Evolutionary conservation across 1,140 invertebrate genomes (phyloP).

Genomic region (Teleopsis dalmanni): DNA sequence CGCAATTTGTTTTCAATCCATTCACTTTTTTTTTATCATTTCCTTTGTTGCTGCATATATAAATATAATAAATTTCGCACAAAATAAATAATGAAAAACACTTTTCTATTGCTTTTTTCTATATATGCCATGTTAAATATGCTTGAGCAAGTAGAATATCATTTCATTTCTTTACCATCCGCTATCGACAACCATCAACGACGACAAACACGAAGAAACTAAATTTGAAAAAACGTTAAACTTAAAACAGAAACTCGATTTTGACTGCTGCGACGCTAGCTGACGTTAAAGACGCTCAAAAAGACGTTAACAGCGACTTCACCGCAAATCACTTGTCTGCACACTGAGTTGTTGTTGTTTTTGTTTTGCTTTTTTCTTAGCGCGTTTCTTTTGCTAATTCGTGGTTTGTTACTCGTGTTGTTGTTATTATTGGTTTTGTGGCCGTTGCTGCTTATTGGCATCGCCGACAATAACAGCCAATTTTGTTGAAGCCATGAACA

Average conservation of each 20-base stretch:
- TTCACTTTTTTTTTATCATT: not conserved
- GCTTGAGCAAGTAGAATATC: not conserved
- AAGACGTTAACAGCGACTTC: too few species aligned
- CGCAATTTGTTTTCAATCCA: not conserved
- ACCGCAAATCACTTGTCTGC: too few species aligned
- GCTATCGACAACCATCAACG: conserved; percentile 3
- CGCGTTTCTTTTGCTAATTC: too few species aligned
- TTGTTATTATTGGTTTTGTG: too few species aligned
- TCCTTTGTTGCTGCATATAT: not conserved
- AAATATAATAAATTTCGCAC: not conserved
- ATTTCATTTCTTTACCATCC: not conserved
- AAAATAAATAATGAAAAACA: not conserved
- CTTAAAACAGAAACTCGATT: conserved; percentile 7
- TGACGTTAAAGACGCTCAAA: too few species aligned
- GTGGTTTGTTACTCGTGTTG: too few species aligned
- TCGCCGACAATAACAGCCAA: too few species aligned
- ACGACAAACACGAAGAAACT: conserved; percentile 8
- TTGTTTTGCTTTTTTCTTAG: too few species aligned
- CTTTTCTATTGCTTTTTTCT: not conserved
- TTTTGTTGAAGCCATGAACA: too few species aligned
- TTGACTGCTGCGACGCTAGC: too few species aligned
- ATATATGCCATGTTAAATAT: not conserved
- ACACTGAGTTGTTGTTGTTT: too few species aligned
- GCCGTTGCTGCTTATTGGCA: too few species aligned
- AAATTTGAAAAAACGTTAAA: not conserved